Base-by-base conservation (phyloP, 2,797 vertebrate species). In the Jordanella pulchra region DNA sequence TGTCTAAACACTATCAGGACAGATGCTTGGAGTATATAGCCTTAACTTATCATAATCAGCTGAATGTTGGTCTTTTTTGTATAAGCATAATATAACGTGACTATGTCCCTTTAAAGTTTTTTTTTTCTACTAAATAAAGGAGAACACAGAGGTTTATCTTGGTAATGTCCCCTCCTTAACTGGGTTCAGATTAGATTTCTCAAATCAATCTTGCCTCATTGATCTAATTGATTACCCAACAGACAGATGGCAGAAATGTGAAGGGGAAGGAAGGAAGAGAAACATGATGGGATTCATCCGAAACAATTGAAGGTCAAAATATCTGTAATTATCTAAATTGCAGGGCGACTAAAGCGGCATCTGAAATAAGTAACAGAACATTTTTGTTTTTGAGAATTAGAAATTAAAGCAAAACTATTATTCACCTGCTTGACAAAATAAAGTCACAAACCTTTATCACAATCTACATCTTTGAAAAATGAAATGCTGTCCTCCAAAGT, bases 401-500 rank as follows among this genome's bases (percentile, higher is more conserved):
- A 48, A 18, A 6, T 48, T 48, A 5, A 17, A 48, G 15, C 7
- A 25, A 12, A n/a, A 12, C 13, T 23, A n/a, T 30, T 15, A 58
- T 30, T 58, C 28, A 58, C 5, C 55, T 9, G 17, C 30, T 30
- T 32, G 14, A n/a, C 7, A 30, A 30, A 58, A 30, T 58, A 28
- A 28, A 30, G 13, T 28, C 12, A 50, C 21, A 60, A 58, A 60
- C 28, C 25, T 30, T 35, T 18, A 17, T 5, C 47, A 23, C 4
- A 60, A 60, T 21, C 30, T 23, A 5, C 18, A 23, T 23, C 3
- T 35, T 35, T 69, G 10, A 84, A 71, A 78, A 44, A 23, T 54
- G 67, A 54, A 56, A 63, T 81, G 14, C 44, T 51, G 28, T 14
- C n/a, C 77, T 32, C 47, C 71, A 65, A 73, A 74, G 23, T 15